Evolutionary conservation across 1,140 invertebrate genomes (phyloP).

Genomic region (Leptopilina boulardi): DNA sequence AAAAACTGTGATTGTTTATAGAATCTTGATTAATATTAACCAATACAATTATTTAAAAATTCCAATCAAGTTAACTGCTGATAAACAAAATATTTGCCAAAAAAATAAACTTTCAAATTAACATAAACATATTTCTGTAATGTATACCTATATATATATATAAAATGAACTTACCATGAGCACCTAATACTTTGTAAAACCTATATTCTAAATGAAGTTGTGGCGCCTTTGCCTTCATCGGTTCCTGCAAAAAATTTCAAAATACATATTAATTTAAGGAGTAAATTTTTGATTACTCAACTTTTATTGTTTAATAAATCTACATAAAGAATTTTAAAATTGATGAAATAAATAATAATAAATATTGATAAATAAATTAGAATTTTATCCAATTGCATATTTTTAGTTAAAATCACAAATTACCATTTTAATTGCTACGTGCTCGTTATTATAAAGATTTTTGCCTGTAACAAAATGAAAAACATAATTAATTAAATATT

Average conservation of each 20-base stretch:
- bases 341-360: background rate
- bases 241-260: slow-evolving; percentile 82
- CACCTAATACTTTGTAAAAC: slow-evolving; percentile 99
- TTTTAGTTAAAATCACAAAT: slow-evolving; percentile 66
- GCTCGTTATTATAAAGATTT: slow-evolving; percentile 99
- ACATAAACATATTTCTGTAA: no score
- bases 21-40: background rate
- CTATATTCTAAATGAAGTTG: slow-evolving; percentile 99
- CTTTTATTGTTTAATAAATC: background rate
- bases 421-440: slow-evolving; percentile 99
- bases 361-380: no score
- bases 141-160: no score
- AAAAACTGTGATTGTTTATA: background rate
- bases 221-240: slow-evolving; percentile 99
- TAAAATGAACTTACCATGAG: slow-evolving; percentile 85
- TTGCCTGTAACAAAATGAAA: slow-evolving; percentile 88
- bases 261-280: slow-evolving; percentile 26
- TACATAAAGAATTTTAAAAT: slow-evolving; percentile 28
- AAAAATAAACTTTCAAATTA: no score
- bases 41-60: background rate
- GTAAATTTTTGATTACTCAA: background rate
- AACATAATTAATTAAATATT: slow-evolving; percentile 45
- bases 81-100: no score
- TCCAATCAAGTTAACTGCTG: no score
- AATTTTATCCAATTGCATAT: no score